Percentiles rank a stretch among this genome's conserved stretches.
phyloP scores from a whole-genome alignment of 2,888 invertebrate species.

The Keiferia lycopersicella region DNA sequence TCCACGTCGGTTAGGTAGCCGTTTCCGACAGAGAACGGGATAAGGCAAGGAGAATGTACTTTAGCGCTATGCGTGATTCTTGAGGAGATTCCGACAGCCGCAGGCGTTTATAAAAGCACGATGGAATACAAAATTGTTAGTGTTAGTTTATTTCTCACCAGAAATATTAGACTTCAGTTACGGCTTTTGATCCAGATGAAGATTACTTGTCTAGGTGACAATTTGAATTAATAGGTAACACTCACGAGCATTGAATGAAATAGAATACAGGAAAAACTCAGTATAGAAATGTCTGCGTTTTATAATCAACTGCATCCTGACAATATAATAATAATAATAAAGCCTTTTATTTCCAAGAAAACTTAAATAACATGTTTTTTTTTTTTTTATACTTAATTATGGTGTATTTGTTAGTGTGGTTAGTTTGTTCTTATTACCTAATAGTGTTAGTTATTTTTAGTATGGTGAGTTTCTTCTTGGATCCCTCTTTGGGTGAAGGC shows the following conservation, averaged over 20 bases:
- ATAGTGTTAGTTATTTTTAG: too few relatives aligned
- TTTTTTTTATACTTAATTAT: too few relatives aligned
- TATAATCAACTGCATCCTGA: background rate
- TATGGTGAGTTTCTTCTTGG: too few relatives aligned
- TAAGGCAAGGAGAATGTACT: too few relatives aligned
- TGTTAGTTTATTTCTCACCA: background rate
- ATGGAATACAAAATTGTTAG: conserved; percentile 7
- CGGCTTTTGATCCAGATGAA: background rate
- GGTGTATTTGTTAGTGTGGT: too few relatives aligned
- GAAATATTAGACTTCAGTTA: background rate
- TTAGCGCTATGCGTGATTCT: conserved; percentile 5
- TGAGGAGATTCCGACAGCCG: conserved; percentile 4
- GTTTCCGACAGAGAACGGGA: too few relatives aligned
- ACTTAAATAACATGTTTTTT: too few relatives aligned
- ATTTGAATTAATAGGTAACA: background rate
- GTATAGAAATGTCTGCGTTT: background rate
- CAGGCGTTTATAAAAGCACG: conserved; percentile 10
- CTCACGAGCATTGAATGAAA: too few relatives aligned
- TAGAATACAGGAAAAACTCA: background rate
- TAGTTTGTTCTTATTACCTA: too few relatives aligned
- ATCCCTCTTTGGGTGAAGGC: too few relatives aligned
- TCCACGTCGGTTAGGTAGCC: too few relatives aligned
- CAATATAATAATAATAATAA: background rate
- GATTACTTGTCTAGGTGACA: background rate
- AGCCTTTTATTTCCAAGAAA: too few relatives aligned